phyloP scores from a whole-genome alignment of 2,113 vertebrate species.

The Ploceus nigricollis region DNA sequence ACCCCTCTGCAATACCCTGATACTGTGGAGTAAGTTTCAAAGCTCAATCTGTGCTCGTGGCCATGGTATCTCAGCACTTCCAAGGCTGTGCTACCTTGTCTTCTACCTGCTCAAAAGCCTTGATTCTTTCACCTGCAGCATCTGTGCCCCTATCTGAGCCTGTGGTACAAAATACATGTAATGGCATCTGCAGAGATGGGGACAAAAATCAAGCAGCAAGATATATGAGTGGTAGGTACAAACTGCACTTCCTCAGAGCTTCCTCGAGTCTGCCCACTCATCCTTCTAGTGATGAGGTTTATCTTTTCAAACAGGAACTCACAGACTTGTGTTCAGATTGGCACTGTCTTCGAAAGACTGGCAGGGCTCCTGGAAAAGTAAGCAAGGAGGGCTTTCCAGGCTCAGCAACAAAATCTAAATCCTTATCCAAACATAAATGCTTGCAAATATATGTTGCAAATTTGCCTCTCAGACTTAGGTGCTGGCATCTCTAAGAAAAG shows the following conservation, averaged over 20 bases:
- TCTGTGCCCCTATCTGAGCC: neutral
- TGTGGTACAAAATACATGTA: neutral
- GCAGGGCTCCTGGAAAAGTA: neutral
- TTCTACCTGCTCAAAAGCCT: neutral
- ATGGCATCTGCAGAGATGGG: neutral
- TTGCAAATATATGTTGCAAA: neutral
- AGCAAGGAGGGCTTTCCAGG: neutral
- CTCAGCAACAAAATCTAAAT: neutral
- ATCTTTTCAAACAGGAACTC: neutral
- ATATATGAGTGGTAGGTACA: neutral
- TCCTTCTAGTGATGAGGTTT: neutral
- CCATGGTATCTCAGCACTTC: neutral
- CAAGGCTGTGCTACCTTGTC: neutral
- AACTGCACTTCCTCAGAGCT: neutral
- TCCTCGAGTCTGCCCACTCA: neutral
- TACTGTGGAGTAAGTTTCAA: neutral
- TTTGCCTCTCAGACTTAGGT: neutral
- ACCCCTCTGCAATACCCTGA: neutral
- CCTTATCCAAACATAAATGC: neutral
- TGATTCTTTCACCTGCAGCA: neutral
- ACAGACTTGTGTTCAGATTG: neutral
- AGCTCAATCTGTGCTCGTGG: neutral
- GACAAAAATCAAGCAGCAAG: neutral
- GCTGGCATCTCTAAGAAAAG: neutral
- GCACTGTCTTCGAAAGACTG: neutral